A percentile compares a stretch with the other conserved stretches of the same genome.
Evolutionary conservation across 2,113 vertebrate genomes (phyloP).

Genomic region (Oreotrochilus melanogaster): DNA sequence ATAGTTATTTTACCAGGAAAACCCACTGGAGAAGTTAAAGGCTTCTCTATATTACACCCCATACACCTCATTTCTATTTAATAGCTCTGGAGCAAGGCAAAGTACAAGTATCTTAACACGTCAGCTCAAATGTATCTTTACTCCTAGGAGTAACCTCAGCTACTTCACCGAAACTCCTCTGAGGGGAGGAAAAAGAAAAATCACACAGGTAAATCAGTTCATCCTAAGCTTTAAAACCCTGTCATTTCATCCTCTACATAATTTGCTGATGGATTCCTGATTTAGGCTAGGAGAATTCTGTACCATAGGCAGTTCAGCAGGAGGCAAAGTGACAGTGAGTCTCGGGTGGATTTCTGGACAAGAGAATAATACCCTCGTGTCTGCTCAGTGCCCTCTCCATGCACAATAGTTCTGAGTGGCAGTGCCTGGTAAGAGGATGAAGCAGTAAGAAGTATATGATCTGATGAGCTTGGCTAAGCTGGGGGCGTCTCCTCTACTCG

Average conservation of each 20-base stretch:
- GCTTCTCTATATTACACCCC: not conserved
- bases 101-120: not conserved
- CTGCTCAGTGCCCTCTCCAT: conserved; percentile 60
- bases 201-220: not conserved
- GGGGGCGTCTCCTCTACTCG: conserved; percentile 66
- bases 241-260: not conserved
- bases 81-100: not conserved
- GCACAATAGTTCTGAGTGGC: conserved; percentile 71
- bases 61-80: not conserved
- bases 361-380: not conserved
- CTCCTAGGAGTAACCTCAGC: not conserved
- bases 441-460: conserved; percentile 76
- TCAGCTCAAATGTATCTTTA: not conserved
- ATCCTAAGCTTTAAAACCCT: not conserved
- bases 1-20: not conserved
- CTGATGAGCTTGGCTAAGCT: conserved; percentile 78
- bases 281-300: not conserved
- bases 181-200: not conserved
- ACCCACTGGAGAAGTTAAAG: not conserved
- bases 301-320: not conserved
- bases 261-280: not conserved
- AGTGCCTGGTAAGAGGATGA: conserved; percentile 60
- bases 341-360: conserved; percentile 44
- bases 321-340: not conserved
- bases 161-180: not conserved